Conservation (phyloP, 2,797 vertebrate genomes). For the Chloroceryle amazona region DNA sequence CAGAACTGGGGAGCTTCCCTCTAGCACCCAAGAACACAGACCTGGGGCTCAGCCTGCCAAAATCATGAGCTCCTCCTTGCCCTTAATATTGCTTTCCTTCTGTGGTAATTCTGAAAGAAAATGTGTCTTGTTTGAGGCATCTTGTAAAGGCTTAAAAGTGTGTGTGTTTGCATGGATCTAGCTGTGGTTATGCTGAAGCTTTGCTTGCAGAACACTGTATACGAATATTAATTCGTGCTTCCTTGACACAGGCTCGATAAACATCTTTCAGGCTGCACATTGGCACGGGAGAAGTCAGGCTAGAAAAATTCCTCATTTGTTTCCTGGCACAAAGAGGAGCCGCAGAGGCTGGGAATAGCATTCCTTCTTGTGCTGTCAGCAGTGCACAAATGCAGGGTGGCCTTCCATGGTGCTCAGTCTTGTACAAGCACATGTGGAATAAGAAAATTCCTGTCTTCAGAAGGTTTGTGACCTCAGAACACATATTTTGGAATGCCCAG, state of each 20-base stretch:
- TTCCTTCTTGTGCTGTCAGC: neutral
- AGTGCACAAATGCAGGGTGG: neutral
- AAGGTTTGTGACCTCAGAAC: neutral
- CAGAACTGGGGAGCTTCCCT: neutral
- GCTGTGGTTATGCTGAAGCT: neutral
- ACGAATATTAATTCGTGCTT: neutral
- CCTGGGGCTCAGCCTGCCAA: neutral
- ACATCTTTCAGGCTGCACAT: neutral
- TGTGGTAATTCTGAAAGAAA: neutral
- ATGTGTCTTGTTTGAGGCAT: neutral
- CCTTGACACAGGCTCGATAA: neutral
- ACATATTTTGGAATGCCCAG: neutral
- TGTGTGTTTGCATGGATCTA: neutral
- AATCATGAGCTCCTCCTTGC: neutral
- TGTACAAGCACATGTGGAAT: neutral
- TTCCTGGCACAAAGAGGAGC: neutral
- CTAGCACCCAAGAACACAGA: rapidly evolving
- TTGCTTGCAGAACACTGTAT: neutral
- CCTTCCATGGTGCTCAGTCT: neutral
- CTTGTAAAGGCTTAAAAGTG: neutral
- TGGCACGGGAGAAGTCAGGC: neutral
- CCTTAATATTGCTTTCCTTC: neutral
- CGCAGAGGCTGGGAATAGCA: neutral
- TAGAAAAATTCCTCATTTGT: slow-evolving; percentile 21
- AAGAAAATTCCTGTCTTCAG: neutral